A percentile compares a stretch with the other conserved stretches of the same genome.
Conservation (phyloP, 2,113 vertebrate genomes). For the Morone chrysops region DNA sequence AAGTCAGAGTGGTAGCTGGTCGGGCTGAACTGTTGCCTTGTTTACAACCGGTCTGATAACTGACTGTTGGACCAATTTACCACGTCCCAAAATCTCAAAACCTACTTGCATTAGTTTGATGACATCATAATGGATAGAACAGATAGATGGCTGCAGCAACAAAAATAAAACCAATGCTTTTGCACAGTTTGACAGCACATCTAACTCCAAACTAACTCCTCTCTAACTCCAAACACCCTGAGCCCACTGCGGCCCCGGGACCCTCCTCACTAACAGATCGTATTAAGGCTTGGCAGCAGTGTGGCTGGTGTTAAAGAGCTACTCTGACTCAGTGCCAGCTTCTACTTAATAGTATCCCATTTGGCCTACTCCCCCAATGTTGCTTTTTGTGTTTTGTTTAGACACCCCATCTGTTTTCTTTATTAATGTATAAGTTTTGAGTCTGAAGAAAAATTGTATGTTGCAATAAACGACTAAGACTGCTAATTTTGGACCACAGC, state of each 20-base stretch:
- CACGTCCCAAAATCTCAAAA: neutral
- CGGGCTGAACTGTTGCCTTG: no score
- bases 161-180: neutral
- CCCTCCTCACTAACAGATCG: slow-evolving; percentile 50
- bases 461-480: slow-evolving; percentile 32
- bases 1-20: no score
- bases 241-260: slow-evolving; percentile 50
- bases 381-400: slow-evolving; percentile 42
- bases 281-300: slow-evolving; percentile 65
- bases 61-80: neutral
- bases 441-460: slow-evolving; percentile 19
- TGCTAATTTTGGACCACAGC: slow-evolving; percentile 21
- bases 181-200: neutral
- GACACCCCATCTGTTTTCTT: slow-evolving; percentile 65
- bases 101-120: neutral
- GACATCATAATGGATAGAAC: neutral
- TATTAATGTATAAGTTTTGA: slow-evolving; percentile 41
- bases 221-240: slow-evolving; percentile 18
- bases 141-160: neutral
- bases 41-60: no score
- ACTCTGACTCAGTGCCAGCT: slow-evolving; percentile 61
- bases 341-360: slow-evolving; percentile 43
- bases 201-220: slow-evolving; percentile 11
- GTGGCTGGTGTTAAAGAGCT: slow-evolving; percentile 59
- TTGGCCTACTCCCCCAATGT: slow-evolving; percentile 29